A percentile compares a stretch with the other conserved stretches of the same genome.
Conservation (phyloP, 64 coral and sea anemone genomes). For the Montipora foliosa region DNA sequence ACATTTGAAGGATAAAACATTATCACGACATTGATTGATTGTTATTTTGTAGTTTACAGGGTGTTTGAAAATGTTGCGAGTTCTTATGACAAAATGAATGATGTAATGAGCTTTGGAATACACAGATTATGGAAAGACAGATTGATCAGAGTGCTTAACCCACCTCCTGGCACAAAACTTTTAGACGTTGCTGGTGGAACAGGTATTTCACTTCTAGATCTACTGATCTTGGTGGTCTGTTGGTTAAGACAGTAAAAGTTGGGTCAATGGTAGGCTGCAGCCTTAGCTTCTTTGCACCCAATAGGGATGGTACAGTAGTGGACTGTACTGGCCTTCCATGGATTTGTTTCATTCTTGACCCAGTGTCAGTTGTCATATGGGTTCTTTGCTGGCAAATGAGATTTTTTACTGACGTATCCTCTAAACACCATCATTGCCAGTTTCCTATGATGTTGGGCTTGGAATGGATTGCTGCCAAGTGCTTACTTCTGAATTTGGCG, state of each 20-base stretch:
- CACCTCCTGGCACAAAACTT: slow-evolving; percentile 81
- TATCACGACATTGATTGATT: not conserved
- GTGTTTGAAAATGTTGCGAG: slow-evolving; percentile 97
- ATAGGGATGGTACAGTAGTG: too few relatives aligned
- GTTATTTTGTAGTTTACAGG: slow-evolving; percentile 86
- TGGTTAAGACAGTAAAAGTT: too few relatives aligned
- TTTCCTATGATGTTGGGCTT: too few relatives aligned
- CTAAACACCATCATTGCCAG: not conserved
- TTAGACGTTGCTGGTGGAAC: slow-evolving; percentile 99
- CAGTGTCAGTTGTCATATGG: not conserved
- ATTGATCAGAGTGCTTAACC: slow-evolving; percentile 81
- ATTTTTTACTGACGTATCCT: not conserved
- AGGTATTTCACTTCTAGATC: slow-evolving; percentile 32
- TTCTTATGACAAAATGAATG: slow-evolving; percentile 99
- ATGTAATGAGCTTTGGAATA: slow-evolving; percentile 95
- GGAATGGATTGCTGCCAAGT: too few relatives aligned
- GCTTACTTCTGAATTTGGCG: too few relatives aligned
- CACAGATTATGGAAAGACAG: slow-evolving; percentile 96
- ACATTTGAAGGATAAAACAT: not conserved
- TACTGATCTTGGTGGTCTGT: too few relatives aligned
- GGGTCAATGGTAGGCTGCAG: too few relatives aligned
- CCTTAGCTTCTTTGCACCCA: too few relatives aligned
- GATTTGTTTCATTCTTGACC: too few relatives aligned
- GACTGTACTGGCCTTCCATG: too few relatives aligned
- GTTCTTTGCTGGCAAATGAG: not conserved